Base-by-base conservation (phyloP, 2,797 vertebrate genomes). In the Gobionotothen gibberifrons region DNA sequence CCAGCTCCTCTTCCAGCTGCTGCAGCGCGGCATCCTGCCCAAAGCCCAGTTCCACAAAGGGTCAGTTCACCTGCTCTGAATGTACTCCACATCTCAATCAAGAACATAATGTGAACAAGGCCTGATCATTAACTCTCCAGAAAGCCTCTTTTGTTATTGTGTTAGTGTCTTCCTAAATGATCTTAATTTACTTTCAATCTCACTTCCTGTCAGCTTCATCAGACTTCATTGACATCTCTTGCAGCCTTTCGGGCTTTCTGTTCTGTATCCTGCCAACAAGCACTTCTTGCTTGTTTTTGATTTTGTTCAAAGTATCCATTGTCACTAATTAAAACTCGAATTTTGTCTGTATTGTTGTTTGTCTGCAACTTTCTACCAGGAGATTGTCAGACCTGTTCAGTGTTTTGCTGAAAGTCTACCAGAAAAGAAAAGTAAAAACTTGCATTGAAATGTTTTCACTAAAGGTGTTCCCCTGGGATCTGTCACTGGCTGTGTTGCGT, bases 31-130 rank as follows among this genome's bases (percentile, higher is more conserved):
- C 54, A 94, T 93, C 82, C 94, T 99, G 83, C 94, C 95, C 93
- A 97, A 95, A 81, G 74, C 92, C 74, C 96, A 98, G 87, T 96
- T 98, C 89, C 97, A 95, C 91, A 95, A 95, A 93, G 98, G 98
- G 98, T 99, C 77, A 81, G 96, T 87, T 42, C 60, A 19, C 52
- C 57, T 40, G 3, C 0, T 51, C 2, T 5, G 15, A 12, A 26
- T 13, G 16, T 29, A 0, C 22, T 26, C 13, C 6, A 17, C 4
- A 17, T 49, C 47, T 59, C 49, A 43, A 0, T 2, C 7, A 49
- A 15, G 10, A 3, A 1, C 9, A 46, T 11, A 21, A 2, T 22
- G 0, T 2, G 10, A 0, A 21, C 22, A 42, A 11, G 44, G 21
- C 39, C 12, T 7, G n/a, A 29, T 1, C 10, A 1, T 3, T 4